phyloP scores from a whole-genome alignment of 2,113 vertebrate species.

The Urocitellus parryii region DNA sequence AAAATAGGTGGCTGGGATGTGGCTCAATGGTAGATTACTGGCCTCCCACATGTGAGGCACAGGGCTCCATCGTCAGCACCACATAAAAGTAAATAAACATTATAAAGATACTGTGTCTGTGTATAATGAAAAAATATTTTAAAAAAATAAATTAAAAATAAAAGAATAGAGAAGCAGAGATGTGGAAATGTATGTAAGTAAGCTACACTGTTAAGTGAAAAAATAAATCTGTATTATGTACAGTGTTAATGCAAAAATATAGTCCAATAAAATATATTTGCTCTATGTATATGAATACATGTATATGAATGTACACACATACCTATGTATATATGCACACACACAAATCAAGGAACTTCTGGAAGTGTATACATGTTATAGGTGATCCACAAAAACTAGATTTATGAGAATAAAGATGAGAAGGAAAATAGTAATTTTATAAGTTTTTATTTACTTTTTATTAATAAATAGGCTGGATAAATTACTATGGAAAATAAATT shows the following conservation, averaged over 20 bases:
- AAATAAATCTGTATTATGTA: background rate
- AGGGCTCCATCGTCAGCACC: too few species aligned
- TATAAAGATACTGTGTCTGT: too few species aligned
- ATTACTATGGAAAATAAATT: background rate
- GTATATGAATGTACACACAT: background rate
- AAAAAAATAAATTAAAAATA: too few species aligned
- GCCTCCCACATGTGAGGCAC: too few species aligned
- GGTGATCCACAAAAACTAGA: background rate
- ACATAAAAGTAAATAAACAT: too few species aligned
- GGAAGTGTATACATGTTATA: background rate
- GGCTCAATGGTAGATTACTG: too few species aligned
- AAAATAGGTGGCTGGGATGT: too few species aligned
- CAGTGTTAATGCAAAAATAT: background rate
- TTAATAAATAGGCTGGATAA: background rate
- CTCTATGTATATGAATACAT: background rate
- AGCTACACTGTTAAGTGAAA: background rate
- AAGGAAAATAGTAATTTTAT: background rate
- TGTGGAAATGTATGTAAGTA: background rate
- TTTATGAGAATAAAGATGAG: background rate
- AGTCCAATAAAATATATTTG: background rate
- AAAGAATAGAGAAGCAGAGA: background rate
- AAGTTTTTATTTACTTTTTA: background rate
- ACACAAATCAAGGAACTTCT: background rate
- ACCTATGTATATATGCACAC: background rate
- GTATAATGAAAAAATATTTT: too few species aligned